phyloP scores from a whole-genome alignment of 2,888 invertebrate species.

The Iphiclides podalirius region DNA sequence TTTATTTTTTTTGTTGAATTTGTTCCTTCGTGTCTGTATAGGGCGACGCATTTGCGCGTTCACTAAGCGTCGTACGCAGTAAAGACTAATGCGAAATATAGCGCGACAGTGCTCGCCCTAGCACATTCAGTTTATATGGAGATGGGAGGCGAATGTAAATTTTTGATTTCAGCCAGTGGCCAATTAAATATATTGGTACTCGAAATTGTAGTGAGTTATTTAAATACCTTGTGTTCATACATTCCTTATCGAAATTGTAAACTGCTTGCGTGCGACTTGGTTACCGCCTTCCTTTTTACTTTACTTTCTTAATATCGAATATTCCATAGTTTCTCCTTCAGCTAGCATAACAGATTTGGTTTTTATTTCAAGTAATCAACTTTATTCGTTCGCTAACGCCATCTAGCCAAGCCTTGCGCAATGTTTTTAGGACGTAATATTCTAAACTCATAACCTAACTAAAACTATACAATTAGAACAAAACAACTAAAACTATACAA shows the following conservation, averaged over 20 bases:
- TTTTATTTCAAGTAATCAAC: neutral
- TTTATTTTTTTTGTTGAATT: conserved; percentile 68
- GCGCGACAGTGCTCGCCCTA: conserved; percentile 49
- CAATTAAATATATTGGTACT: conserved; percentile 79
- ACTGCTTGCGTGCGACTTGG: conserved; percentile 15
- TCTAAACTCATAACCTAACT: neutral
- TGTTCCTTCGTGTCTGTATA: conserved; percentile 73
- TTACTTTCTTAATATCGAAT: too few species aligned
- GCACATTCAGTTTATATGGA: conserved; percentile 52
- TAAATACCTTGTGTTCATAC: conserved; percentile 31
- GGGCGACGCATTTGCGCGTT: conserved; percentile 47
- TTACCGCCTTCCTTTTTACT: neutral
- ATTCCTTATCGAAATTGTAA: conserved; percentile 7
- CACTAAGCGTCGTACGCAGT: conserved; percentile 22
- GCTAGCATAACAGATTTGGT: neutral
- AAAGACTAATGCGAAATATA: conserved; percentile 23
- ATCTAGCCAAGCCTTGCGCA: neutral
- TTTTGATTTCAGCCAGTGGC: conserved; percentile 77
- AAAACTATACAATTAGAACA: neutral
- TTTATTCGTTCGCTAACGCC: neutral
- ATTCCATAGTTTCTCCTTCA: neutral
- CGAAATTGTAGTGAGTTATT: conserved; percentile 66
- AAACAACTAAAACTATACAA: too few species aligned
- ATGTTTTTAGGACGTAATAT: neutral
- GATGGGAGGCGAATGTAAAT: conserved; percentile 66